Percentiles rank a stretch among this genome's conserved stretches.
Evolutionary conservation across 2,888 invertebrate species (phyloP).

Genomic region (Thecocarcelia acutangulata): DNA sequence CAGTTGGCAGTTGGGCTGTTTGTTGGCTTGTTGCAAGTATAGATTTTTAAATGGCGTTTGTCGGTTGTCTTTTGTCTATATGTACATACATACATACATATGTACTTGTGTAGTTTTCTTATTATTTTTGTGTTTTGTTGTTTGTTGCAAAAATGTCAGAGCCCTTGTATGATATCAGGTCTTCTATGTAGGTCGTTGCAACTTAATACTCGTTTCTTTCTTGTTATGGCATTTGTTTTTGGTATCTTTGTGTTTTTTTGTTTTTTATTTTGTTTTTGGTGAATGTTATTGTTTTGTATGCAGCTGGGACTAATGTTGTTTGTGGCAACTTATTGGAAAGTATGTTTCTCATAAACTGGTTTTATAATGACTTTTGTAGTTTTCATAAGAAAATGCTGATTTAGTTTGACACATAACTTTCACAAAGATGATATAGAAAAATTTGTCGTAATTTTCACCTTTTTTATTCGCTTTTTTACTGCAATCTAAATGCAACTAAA

Average conservation of each 20-base stretch:
- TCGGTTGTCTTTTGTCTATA: constrained; percentile 45
- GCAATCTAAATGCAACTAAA: constrained; percentile 45
- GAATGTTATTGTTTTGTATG: constrained; percentile 42
- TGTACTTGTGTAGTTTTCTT: constrained; percentile 3
- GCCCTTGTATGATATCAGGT: constrained; percentile 50
- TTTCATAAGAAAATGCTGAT: constrained; percentile 53
- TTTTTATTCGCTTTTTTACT: constrained; percentile 11
- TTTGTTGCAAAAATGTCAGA: constrained; percentile 24
- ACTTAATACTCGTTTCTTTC: constrained; percentile 75
- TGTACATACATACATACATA: no score
- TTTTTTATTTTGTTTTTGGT: constrained; percentile 23
- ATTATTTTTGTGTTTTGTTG: background rate
- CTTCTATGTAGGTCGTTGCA: constrained; percentile 81
- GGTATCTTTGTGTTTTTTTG: background rate
- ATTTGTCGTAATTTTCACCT: background rate
- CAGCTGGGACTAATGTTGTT: constrained; percentile 69
- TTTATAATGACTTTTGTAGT: constrained; percentile 27
- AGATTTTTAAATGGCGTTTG: constrained; percentile 59
- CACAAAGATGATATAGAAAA: constrained; percentile 51
- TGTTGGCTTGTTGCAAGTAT: constrained; percentile 22
- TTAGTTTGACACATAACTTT: constrained; percentile 64
- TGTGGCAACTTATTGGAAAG: constrained; percentile 70
- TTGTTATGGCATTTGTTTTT: constrained; percentile 62
- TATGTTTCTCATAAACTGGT: constrained; percentile 59
- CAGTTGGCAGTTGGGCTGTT: background rate